A percentile compares a stretch with the other conserved stretches of the same genome.
These are phyloP conservation scores for Pseudoatta argentina DNA, from an alignment of 1,140 invertebrate genomes.

Conservation along the genomic window DNA sequence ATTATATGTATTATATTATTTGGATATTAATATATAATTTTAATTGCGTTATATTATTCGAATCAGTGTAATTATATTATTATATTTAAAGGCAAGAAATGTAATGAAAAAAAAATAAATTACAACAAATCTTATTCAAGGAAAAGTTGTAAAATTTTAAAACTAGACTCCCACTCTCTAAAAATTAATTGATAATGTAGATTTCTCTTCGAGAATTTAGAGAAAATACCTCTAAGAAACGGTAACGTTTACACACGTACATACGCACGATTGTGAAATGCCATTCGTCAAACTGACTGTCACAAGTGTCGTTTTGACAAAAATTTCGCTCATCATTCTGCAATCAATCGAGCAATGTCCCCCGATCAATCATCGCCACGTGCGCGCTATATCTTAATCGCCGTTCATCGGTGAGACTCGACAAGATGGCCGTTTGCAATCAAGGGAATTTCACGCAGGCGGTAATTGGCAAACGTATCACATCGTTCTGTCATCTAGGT, in stretches of 20 bases:
- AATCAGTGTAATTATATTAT: no score
- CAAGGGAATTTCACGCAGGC: slow-evolving; percentile 40
- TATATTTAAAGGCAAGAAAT: no score
- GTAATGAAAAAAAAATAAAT: no score
- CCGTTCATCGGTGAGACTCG: slow-evolving; percentile 1
- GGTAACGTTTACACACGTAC: background rate
- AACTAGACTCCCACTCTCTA: no score
- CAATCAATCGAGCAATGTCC: slow-evolving; percentile 25
- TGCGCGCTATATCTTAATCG: slow-evolving; percentile 38
- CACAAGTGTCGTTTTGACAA: background rate
- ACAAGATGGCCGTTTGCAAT: slow-evolving; percentile 28
- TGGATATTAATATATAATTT: no score
- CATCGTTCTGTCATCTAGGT: slow-evolving; percentile 1
- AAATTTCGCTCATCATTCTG: slow-evolving; percentile 39
- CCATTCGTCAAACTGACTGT: slow-evolving; percentile 33
- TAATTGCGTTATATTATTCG: no score
- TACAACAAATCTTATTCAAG: no score
- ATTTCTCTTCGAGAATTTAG: background rate
- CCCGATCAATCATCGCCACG: slow-evolving; percentile 45
- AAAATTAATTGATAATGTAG: background rate
- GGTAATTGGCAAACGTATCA: slow-evolving; percentile 36
- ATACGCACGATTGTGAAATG: background rate
- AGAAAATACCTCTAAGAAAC: background rate
- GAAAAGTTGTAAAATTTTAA: no score
- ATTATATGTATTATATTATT: no score